Conservation (phyloP, 2,797 vertebrate genomes). For the Manis pentadactyla region DNA sequence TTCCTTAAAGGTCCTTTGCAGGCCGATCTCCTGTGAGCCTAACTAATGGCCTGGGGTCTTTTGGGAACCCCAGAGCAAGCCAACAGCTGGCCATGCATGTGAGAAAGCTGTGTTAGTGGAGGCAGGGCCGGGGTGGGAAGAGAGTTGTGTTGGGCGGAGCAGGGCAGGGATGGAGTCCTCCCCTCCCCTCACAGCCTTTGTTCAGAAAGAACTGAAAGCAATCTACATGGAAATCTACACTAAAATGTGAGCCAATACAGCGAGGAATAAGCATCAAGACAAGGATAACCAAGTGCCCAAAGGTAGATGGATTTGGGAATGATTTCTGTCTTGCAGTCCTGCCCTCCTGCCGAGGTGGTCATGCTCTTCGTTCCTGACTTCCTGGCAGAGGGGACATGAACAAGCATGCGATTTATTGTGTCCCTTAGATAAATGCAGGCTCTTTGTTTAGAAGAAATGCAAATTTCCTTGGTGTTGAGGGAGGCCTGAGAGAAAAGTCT, state of each 20-base stretch:
- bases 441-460: not conserved
- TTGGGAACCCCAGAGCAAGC: not conserved
- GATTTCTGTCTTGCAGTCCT: not conserved
- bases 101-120: not conserved
- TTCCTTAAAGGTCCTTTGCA: not conserved
- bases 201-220: not conserved
- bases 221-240: not conserved
- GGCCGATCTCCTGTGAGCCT: not conserved
- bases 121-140: not conserved
- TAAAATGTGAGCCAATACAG: not conserved
- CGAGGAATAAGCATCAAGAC: not conserved
- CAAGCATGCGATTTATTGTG: not conserved
- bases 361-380: not conserved
- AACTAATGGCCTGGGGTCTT: not conserved
- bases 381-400: not conserved
- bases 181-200: not conserved
- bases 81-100: accelerated
- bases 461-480: not conserved
- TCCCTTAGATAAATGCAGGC: not conserved
- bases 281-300: not conserved
- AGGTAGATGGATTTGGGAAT: not conserved
- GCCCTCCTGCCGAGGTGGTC: not conserved
- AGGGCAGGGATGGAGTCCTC: not conserved
- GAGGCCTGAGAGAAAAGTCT: not conserved
- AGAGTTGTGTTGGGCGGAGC: not conserved